Conservation (phyloP, 2,797 vertebrate species). For the Pantherophis vulpinus region DNA sequence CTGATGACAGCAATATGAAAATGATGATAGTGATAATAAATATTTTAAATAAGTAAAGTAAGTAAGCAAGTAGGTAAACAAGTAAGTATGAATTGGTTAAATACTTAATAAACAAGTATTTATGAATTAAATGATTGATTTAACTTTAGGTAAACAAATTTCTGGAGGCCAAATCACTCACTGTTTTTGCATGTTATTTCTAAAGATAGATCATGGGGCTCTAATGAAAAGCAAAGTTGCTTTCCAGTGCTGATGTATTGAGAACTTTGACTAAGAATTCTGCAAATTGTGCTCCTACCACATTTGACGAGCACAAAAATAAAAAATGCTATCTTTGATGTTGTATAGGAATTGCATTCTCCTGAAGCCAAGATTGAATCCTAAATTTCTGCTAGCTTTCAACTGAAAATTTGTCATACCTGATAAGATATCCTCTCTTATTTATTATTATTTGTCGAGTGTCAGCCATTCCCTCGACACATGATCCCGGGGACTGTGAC, state of each 20-base stretch:
- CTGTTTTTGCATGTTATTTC: neutral
- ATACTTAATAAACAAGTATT: neutral
- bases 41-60: neutral
- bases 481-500: too few relatives aligned
- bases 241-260: neutral
- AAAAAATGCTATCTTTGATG: neutral
- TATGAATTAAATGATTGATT: neutral
- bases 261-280: neutral
- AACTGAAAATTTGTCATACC: neutral
- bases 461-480: too few relatives aligned
- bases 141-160: neutral
- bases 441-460: neutral
- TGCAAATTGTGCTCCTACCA: neutral
- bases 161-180: neutral
- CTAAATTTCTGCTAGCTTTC: neutral
- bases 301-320: neutral
- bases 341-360: neutral
- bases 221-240: neutral
- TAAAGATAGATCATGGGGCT: neutral
- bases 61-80: neutral
- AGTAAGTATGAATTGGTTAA: neutral
- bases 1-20: neutral
- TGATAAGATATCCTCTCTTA: neutral
- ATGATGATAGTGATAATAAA: neutral
- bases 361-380: neutral